Base-by-base conservation (phyloP, 2,888 invertebrate species). In the Andrena trimmerana region DNA sequence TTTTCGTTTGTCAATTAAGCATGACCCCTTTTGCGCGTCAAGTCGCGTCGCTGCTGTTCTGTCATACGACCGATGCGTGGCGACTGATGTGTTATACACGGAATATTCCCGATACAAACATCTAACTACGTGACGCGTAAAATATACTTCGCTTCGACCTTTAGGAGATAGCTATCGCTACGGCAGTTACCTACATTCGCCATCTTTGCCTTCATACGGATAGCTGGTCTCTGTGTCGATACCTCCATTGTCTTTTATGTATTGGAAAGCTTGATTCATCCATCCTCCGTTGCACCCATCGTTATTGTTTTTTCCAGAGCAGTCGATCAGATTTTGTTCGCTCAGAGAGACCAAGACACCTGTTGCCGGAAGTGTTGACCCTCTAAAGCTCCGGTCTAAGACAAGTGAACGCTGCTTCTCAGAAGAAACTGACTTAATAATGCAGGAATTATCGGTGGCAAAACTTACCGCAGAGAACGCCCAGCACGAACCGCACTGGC, bases 281-380 rank as follows among this genome's bases (percentile, higher is more conserved):
- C 96, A 93, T 84, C 98, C 98, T 70, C 98, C 98, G 90, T 97
- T 96, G 94, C 98, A 99, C 70, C 98, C 98, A 92, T 97, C 96
- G 95, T 98, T 98, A 59, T 97, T 98, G 93, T 97, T 98, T 85
- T 96, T 95, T 2, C 94, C 90, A 2, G 98, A 98, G 93, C 98
- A 99, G 95, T 99, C 98, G 75, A 99, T 95, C 84, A 99, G 95
- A 94, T 99, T 98, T 95, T 99, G 98, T 95, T 99, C 98, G 86
- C 98, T 98, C 16, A 99, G 96, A 0, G 98, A 98, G 36, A 98
- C 96, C 72, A 98, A 95, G 87, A 95, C 95, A 10, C 97, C 97
- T n/a, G 95, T 95, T 94, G 96, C 87, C 98, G 96, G 96, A 96
- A 98, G 94, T 98, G 97, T 94, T 98, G 98, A 0, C 97, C 98